Conservation (phyloP, 2,888 invertebrate species). For the Molanna angustata region DNA sequence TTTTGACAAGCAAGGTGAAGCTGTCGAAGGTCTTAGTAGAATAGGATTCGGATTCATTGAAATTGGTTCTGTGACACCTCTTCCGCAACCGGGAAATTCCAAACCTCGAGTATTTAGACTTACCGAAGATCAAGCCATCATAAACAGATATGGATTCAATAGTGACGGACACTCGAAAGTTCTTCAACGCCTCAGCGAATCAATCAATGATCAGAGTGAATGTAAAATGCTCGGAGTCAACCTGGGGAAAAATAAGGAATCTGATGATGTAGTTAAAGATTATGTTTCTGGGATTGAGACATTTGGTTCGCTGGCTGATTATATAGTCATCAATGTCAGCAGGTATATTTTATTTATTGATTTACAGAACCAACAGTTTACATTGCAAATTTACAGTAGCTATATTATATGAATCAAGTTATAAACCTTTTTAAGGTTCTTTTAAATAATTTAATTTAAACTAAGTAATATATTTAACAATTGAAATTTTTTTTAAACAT, state of each 20-base stretch:
- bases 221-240: slow-evolving; percentile 77
- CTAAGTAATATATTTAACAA: no score
- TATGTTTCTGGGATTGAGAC: slow-evolving; percentile 81
- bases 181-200: slow-evolving; percentile 48
- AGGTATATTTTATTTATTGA: no score
- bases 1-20: slow-evolving; percentile 97
- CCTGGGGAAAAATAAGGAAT: slow-evolving; percentile 92
- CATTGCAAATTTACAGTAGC: no score
- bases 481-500: no score
- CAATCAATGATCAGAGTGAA: background rate
- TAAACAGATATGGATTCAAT: slow-evolving; percentile 90
- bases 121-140: slow-evolving; percentile 79
- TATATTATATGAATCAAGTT: no score
- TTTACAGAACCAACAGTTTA: no score
- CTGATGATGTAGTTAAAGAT: slow-evolving; percentile 71
- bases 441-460: no score
- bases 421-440: no score
- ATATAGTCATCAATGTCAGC: slow-evolving; percentile 94
- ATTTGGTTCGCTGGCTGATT: slow-evolving; percentile 86
- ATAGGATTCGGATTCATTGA: slow-evolving; percentile 95
- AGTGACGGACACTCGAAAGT: slow-evolving; percentile 88
- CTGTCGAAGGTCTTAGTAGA: slow-evolving; percentile 73
- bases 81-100: slow-evolving; percentile 89
- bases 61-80: slow-evolving; percentile 93
- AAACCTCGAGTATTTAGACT: slow-evolving; percentile 92